Evolutionary conservation across 2,888 invertebrate species (phyloP), one percentile per base, ranked within the genome.

Genomic region (Punctoribates punctum): DNA sequence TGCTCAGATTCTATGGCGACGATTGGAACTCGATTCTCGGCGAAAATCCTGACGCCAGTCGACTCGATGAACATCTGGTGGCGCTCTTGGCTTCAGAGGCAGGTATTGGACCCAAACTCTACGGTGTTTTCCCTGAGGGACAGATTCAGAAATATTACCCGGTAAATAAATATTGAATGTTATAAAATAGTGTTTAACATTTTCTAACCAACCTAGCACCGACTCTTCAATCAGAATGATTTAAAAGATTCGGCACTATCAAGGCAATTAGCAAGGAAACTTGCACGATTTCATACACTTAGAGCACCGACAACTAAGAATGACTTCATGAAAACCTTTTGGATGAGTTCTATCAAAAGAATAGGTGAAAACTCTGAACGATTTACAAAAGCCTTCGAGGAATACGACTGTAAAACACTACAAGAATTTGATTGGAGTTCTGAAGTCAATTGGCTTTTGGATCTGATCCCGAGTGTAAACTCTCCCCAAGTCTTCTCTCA

Each of bases 61-160:
- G 34, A 17, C 20, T 74, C 11, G 25, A 54, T 62, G 70, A 74
- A 13, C 25, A 8, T 4, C 27, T 74, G 2, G 11, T 27, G 8
- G 29, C 34, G 8, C n/a, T 62, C 0, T 29, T 74, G 1, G 17
- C 70, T 8, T 73, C 70, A 17, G 29, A 74, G 2, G 27, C 29
- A 5, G 27, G 38, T 75, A 87, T 97, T 70, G 97, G 97, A 0
- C 97, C 97, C 0, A 92, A 92, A 83, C 86, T 98, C 11, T 93
- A 94, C 84, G 97, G 98, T 0, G 91, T 98, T 38, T 98, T 97
- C 84, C 94, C 95, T 5, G 96, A 93, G 0, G 95, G 97, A 0
- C 88, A 98, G 77, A 91, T 99, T 77, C 97, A 98, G 84, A 93
- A 98, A 83, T 98, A 92, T 83, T 60, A 74, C 20, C 2, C 20